Percentiles rank a stretch among this genome's conserved stretches.
phyloP scores from a whole-genome alignment of 2,113 vertebrate genomes.

The Silurus glanis region DNA sequence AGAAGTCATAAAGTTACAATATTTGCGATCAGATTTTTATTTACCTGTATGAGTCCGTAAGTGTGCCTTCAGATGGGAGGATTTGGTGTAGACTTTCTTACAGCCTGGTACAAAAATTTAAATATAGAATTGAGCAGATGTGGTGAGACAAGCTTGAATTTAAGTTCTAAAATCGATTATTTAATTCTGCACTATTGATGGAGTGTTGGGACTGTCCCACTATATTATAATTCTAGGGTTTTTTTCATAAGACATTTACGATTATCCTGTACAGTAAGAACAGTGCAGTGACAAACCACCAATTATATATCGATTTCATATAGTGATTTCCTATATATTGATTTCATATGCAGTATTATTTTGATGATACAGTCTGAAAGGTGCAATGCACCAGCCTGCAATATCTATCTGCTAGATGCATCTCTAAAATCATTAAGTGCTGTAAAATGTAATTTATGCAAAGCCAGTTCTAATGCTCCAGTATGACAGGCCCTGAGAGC shows the following conservation, averaged over 20 bases:
- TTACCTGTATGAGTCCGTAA: slow-evolving; percentile 96
- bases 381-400: background rate
- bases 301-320: background rate
- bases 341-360: background rate
- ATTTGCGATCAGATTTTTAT: slow-evolving; percentile 54
- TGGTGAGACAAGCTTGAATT: no score
- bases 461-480: background rate
- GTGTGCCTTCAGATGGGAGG: slow-evolving; percentile 96
- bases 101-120: slow-evolving; percentile 78
- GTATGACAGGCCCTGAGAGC: background rate
- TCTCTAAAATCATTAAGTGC: background rate
- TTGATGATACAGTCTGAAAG: background rate
- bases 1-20: background rate
- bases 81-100: slow-evolving; percentile 97
- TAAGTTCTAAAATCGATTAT: background rate
- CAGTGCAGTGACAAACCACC: background rate
- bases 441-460: background rate
- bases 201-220: background rate
- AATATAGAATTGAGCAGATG: slow-evolving; percentile 16
- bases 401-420: background rate
- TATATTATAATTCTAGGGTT: background rate
- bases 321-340: background rate
- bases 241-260: background rate
- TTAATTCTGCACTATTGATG: background rate
- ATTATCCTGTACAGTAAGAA: background rate